Evolutionary conservation across 2,113 vertebrate species (phyloP).

Genomic region (Brevimyrus niger): DNA sequence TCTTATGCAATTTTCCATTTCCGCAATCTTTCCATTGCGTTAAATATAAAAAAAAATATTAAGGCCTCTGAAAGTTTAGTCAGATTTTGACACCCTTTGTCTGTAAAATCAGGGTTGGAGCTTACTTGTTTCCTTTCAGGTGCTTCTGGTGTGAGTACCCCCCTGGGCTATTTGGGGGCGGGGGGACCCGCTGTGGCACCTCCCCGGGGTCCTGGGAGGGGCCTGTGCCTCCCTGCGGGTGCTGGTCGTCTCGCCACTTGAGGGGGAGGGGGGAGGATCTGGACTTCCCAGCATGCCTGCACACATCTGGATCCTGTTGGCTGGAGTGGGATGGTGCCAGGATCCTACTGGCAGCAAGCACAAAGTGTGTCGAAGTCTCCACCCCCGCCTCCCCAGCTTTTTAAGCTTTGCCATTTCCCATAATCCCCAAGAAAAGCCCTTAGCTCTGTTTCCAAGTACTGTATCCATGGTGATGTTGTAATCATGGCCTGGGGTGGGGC

Average conservation of each 20-base stretch:
- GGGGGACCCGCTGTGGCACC: neutral
- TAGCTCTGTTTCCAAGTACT: slow-evolving; percentile 35
- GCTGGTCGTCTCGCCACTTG: neutral
- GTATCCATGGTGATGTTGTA: slow-evolving; percentile 27
- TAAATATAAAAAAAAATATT: neutral
- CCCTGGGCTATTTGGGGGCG: neutral
- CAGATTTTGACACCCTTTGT: slow-evolving; percentile 39
- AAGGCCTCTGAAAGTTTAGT: neutral
- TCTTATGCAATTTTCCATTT: neutral
- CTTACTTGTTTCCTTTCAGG: slow-evolving; percentile 21
- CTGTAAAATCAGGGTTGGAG: slow-evolving; percentile 40
- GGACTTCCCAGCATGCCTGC: slow-evolving; percentile 46
- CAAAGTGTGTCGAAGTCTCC: slow-evolving; percentile 29
- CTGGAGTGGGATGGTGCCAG: slow-evolving; percentile 47
- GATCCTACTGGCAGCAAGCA: slow-evolving; percentile 52
- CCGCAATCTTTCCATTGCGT: neutral
- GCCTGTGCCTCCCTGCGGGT: neutral
- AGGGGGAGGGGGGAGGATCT: slow-evolving; percentile 28
- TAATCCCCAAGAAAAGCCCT: slow-evolving; percentile 49
- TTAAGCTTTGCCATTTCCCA: slow-evolving; percentile 44
- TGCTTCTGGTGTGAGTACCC: neutral
- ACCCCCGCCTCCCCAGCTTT: neutral
- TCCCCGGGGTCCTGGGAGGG: neutral
- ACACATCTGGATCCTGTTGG: slow-evolving; percentile 64
- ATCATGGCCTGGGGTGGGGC: neutral